Percentiles rank a stretch among this genome's conserved stretches.
phyloP scores from a whole-genome alignment of 2,888 invertebrate species.

The Odontomyia ornata region DNA sequence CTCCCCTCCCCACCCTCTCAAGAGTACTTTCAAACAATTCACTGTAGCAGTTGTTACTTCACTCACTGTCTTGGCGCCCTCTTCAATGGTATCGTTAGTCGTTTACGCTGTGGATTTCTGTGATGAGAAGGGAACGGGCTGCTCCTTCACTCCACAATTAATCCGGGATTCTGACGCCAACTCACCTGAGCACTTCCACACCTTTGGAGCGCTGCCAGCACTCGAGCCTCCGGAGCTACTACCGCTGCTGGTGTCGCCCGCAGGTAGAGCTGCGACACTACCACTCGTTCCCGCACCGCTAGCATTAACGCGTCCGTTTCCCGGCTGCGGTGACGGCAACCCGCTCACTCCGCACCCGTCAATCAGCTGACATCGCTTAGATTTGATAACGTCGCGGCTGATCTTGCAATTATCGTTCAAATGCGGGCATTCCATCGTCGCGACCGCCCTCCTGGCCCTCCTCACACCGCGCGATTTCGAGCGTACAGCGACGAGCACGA shows the following conservation, averaged over 20 bases:
- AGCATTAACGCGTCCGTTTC: not conserved
- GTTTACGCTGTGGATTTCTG: too few species aligned
- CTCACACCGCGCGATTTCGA: not conserved
- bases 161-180: not conserved
- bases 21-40: too few species aligned
- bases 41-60: too few species aligned
- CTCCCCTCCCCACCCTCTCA: too few species aligned
- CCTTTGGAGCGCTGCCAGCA: conserved; percentile 53
- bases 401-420: conserved; percentile 73
- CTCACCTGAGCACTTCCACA: conserved; percentile 55
- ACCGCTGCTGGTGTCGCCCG: not conserved
- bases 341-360: conserved; percentile 64
- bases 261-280: not conserved
- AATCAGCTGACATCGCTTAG: conserved; percentile 67
- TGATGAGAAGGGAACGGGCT: too few species aligned
- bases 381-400: conserved; percentile 65
- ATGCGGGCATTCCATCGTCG: conserved; percentile 74
- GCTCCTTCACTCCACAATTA: too few species aligned
- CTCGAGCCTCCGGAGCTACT: conserved; percentile 55
- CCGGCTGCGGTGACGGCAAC: not conserved
- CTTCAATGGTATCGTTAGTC: too few species aligned
- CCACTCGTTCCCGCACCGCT: not conserved
- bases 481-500: not conserved
- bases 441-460: conserved; percentile 3
- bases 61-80: too few species aligned